Percentiles rank a stretch among this genome's conserved stretches.
Evolutionary conservation across 2,113 vertebrate species (phyloP).

Genomic region (Saimiri boliviensis): DNA sequence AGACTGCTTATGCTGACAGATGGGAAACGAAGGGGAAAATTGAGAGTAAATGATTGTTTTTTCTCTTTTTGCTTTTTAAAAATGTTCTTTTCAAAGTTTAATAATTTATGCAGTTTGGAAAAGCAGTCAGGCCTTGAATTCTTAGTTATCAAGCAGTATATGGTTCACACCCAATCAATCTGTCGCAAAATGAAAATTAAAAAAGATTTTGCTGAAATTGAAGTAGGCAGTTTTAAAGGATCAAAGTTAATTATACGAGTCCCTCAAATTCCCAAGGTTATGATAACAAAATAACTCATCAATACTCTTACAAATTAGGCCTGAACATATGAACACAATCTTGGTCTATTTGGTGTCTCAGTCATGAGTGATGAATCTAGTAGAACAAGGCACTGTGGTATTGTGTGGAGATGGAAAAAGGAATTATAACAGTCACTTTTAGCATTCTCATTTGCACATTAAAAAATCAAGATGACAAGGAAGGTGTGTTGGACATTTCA

Average conservation of each 20-base stretch:
- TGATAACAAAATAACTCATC: not conserved
- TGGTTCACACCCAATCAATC: not conserved
- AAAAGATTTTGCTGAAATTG: not conserved
- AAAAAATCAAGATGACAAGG: not conserved
- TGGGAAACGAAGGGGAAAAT: not conserved
- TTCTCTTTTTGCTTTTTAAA: not conserved
- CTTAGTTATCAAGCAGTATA: not conserved
- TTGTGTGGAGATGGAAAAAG: not conserved
- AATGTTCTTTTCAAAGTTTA: constrained; percentile 25
- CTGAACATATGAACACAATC: not conserved
- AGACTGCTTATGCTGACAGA: not conserved
- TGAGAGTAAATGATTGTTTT: not conserved
- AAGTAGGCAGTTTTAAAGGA: not conserved
- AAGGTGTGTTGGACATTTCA: not conserved
- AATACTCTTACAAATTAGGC: not conserved
- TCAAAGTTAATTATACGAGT: not conserved
- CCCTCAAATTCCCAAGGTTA: not conserved
- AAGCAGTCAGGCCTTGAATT: not conserved
- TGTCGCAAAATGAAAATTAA: not conserved
- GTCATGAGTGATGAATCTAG: not conserved
- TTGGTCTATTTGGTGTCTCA: not conserved
- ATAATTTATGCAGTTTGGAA: not conserved
- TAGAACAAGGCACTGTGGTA: not conserved
- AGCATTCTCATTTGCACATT: not conserved
- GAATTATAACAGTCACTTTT: not conserved